Evolutionary conservation across 2,113 vertebrate genomes (phyloP).

Genomic region (Phalacrocorax brasilianus): DNA sequence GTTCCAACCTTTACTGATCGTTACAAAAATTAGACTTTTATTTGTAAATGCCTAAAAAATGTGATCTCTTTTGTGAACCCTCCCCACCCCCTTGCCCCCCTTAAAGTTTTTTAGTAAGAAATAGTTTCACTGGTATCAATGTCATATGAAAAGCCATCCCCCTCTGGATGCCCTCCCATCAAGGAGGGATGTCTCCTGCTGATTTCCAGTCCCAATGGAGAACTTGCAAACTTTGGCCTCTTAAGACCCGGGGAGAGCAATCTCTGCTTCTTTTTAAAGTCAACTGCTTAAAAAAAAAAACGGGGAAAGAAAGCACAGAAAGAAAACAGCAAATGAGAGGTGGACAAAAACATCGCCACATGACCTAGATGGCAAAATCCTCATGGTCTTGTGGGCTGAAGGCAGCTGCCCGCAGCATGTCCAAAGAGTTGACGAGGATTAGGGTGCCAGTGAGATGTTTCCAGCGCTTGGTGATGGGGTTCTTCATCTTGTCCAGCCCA

Average conservation of each 20-base stretch:
- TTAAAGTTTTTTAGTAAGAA: constrained; percentile 49
- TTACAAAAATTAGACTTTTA: constrained; percentile 71
- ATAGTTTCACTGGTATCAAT: constrained; percentile 17
- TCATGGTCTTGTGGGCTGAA: constrained; percentile 86
- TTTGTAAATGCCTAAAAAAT: constrained; percentile 54
- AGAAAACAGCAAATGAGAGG: neutral
- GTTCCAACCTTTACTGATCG: neutral
- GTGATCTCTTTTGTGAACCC: neutral
- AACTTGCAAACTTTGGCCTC: constrained; percentile 37
- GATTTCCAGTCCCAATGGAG: neutral
- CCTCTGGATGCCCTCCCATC: neutral
- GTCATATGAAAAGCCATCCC: neutral
- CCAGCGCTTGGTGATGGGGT: constrained; percentile 96
- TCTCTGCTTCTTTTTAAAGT: neutral
- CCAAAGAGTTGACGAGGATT: constrained; percentile 94
- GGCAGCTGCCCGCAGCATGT: constrained; percentile 87
- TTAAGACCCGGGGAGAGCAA: neutral
- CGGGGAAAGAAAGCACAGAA: neutral
- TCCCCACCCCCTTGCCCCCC: neutral
- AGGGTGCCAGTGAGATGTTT: constrained; percentile 94
- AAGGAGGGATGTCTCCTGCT: neutral
- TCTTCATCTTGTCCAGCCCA: constrained; percentile 96
- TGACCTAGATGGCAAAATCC: constrained; percentile 84
- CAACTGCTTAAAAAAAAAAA: neutral
- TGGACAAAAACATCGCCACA: fast-evolving